Evolutionary conservation across 2,888 invertebrate species (phyloP), one percentile per base, ranked within the genome.

Genomic region (Stictocephala bisonia): DNA sequence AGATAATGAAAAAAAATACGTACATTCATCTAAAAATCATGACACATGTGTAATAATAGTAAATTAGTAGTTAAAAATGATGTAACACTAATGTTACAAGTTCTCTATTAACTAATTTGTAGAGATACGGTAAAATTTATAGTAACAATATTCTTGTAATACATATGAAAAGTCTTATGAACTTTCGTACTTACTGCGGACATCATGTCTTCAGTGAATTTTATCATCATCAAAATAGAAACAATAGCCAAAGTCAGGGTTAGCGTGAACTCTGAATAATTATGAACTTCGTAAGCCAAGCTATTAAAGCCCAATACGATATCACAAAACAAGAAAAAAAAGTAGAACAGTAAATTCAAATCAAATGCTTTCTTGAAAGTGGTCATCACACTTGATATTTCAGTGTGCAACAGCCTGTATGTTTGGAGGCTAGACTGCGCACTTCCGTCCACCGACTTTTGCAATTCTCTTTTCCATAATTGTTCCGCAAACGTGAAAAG

Each of bases 171-270:
- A n/a, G 9, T 48, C 15, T n/a, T 51, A 20, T 44, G 13, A 2
- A 15, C n/a, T n/a, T n/a, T n/a, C n/a, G n/a, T 64, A 64, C 64
- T 64, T 26, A 64, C 64, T 15, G 44, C 64, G 2, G 11, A n/a
- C 27, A 40, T 64, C 64, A 64, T 40, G 22, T 60, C 20, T 20
- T 60, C 35, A 4, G 60, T 60, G 40, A 35, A 60, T n/a, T 35
- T 35, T 40, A 60, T 13, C 60, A 60, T 60, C 31, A 60, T 29
- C 20, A 22, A 35, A 35, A 35, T 60, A 6, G 60, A 60, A 1
- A n/a, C 15, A n/a, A 29, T 22, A 2, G 29, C 60, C 2, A 29
- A 35, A 22, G 35, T 4, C 18, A 60, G 35, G 13, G 18, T 20
- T 6, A 11, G 22, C 22, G 13, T 20, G 15, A 60, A 60, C 22